Percentiles rank a stretch among this genome's conserved stretches.
Evolutionary conservation across 2,797 vertebrate genomes (phyloP).

Genomic region (Neoniphon sammara): DNA sequence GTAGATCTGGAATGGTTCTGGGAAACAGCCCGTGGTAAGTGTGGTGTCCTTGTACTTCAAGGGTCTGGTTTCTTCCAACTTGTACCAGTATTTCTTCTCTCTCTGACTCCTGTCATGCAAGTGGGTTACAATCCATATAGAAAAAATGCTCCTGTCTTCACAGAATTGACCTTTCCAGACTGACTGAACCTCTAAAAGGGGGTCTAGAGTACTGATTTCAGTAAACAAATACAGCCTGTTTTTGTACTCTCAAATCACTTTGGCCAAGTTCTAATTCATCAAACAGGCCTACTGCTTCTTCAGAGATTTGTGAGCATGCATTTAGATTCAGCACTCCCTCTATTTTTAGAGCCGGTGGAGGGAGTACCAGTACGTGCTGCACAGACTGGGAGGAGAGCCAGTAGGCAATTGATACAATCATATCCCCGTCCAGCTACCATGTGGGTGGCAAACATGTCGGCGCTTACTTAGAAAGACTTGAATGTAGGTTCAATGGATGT

Average conservation of each 20-base stretch:
- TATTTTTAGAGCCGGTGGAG: conserved; percentile 58
- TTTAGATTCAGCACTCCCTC: conserved; percentile 40
- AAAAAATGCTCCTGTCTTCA: neutral
- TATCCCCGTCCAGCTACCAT: conserved; percentile 53
- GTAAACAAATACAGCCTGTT: neutral
- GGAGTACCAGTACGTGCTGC: conserved; percentile 45
- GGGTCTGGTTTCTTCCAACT: conserved; percentile 31
- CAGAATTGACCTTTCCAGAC: conserved; percentile 9
- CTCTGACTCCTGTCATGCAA: conserved; percentile 23
- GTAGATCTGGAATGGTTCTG: conserved; percentile 23
- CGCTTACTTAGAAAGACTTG: conserved; percentile 36
- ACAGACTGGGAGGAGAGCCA: conserved; percentile 61
- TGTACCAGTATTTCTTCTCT: conserved; percentile 12
- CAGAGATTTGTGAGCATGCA: conserved; percentile 10
- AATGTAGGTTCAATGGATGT: conserved; percentile 40
- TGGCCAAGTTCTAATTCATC: conserved; percentile 11
- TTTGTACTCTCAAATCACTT: conserved; percentile 9
- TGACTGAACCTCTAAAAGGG: neutral
- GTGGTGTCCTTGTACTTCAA: conserved; percentile 17
- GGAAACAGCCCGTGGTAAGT: conserved; percentile 22
- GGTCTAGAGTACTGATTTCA: conserved; percentile 2
- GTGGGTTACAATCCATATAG: neutral
- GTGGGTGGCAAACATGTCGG: conserved; percentile 58
- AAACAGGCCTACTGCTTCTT: conserved; percentile 17
- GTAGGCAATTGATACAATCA: conserved; percentile 64